Percentiles rank a stretch among this genome's conserved stretches.
These are phyloP conservation scores for Oceanodroma leucorhoa DNA, from an alignment of 2,797 vertebrate species.

Conservation along the genomic window DNA sequence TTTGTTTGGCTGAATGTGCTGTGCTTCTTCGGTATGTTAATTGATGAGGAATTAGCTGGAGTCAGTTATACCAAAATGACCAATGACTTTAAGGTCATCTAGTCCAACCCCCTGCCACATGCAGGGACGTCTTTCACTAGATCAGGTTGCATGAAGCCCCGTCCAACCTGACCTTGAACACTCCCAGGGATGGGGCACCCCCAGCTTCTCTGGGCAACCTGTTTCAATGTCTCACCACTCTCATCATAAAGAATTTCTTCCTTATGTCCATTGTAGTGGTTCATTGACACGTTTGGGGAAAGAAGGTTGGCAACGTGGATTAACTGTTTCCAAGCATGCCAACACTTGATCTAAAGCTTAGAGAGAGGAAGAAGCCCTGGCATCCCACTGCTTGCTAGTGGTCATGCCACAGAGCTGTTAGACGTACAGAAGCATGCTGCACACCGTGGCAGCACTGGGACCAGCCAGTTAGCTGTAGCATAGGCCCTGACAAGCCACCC, in stretches of 20 bases:
- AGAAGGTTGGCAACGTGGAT: neutral
- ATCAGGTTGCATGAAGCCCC: neutral
- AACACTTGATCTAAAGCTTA: neutral
- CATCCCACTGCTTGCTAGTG: fast-evolving
- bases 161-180: neutral
- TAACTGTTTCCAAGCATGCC: neutral
- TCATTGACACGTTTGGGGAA: fast-evolving
- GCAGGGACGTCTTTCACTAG: neutral
- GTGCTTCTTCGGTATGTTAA: neutral
- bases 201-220: neutral
- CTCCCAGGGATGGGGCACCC: neutral
- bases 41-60: neutral
- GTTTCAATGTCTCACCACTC: neutral
- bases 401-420: fast-evolving
- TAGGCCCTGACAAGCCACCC: too few relatives aligned
- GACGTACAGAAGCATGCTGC: fast-evolving
- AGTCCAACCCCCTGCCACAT: neutral
- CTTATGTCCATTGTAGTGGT: neutral
- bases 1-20: neutral
- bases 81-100: neutral
- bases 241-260: neutral
- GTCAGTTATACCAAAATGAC: neutral
- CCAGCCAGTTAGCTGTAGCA: neutral
- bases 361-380: neutral
- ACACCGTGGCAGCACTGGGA: fast-evolving